Evolutionary conservation across 2,888 invertebrate species (phyloP).

Genomic region (Cephus rjabovi): DNA sequence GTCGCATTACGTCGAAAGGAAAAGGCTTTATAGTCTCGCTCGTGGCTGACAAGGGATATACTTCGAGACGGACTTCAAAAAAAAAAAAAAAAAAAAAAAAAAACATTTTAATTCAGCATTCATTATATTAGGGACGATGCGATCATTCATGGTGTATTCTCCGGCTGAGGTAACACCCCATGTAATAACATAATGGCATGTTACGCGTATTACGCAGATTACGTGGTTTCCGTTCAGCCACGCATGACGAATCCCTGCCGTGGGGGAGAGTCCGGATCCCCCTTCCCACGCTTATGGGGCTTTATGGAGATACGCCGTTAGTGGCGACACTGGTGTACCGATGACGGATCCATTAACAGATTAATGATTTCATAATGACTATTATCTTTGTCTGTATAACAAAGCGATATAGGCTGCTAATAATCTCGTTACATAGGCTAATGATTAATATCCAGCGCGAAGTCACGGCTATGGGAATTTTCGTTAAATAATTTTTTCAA

Average conservation of each 20-base stretch:
- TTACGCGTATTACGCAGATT: slow-evolving; percentile 54
- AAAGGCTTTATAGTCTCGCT: background rate
- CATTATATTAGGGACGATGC: background rate
- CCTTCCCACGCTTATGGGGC: slow-evolving; percentile 23
- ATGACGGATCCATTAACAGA: slow-evolving; percentile 52
- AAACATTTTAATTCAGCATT: background rate
- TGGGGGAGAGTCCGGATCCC: slow-evolving; percentile 15
- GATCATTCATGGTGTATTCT: background rate
- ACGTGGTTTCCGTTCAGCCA: slow-evolving; percentile 54
- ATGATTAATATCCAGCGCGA: background rate
- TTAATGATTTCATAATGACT: slow-evolving; percentile 55
- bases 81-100: background rate
- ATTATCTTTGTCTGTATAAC: slow-evolving; percentile 25
- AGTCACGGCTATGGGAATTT: background rate
- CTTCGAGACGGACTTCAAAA: background rate
- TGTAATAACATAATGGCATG: slow-evolving; percentile 56
- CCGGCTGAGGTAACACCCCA: slow-evolving; percentile 39
- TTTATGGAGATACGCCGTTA: slow-evolving; percentile 10
- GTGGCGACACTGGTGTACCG: slow-evolving; percentile 8
- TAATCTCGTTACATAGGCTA: background rate
- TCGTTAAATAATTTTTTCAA: background rate
- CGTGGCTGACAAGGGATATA: background rate
- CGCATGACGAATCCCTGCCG: slow-evolving; percentile 49
- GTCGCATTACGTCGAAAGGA: background rate
- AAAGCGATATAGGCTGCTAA: background rate